Evolutionary conservation across 2,797 vertebrate genomes (phyloP).

Genomic region (Hippopotamyrus pictus): DNA sequence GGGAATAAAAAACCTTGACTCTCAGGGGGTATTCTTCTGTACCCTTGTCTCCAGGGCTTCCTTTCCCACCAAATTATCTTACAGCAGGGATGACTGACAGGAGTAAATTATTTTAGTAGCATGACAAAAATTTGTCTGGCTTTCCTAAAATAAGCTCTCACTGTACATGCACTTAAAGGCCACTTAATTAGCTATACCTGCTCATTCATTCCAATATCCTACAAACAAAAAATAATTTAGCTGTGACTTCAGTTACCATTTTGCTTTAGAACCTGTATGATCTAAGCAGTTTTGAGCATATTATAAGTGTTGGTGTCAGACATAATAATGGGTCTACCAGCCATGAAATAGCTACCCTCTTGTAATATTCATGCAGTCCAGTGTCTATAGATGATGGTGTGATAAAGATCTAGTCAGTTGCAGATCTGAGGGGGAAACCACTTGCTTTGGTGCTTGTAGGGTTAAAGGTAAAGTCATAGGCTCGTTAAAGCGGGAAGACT

Average conservation of each 20-base stretch:
- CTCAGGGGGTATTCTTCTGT: neutral
- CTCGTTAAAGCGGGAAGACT: no score
- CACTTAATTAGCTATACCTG: neutral
- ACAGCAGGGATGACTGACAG: neutral
- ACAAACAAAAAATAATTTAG: neutral
- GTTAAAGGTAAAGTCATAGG: no score
- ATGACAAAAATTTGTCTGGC: neutral
- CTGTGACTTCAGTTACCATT: neutral
- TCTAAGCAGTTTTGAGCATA: neutral
- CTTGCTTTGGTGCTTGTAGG: no score
- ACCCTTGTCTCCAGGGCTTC: neutral
- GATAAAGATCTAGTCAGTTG: neutral
- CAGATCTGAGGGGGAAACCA: neutral
- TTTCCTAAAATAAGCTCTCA: neutral
- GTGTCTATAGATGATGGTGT: neutral
- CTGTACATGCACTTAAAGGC: neutral
- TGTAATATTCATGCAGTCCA: neutral
- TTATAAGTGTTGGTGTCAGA: neutral
- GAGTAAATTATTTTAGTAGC: neutral
- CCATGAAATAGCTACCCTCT: neutral
- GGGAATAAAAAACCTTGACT: neutral
- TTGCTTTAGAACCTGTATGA: neutral
- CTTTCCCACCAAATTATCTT: neutral
- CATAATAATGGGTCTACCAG: neutral
- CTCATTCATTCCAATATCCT: neutral